Evolutionary conservation across 2,888 invertebrate species (phyloP), one percentile per base, ranked within the genome.

Genomic region (Drosophila histrio): DNA sequence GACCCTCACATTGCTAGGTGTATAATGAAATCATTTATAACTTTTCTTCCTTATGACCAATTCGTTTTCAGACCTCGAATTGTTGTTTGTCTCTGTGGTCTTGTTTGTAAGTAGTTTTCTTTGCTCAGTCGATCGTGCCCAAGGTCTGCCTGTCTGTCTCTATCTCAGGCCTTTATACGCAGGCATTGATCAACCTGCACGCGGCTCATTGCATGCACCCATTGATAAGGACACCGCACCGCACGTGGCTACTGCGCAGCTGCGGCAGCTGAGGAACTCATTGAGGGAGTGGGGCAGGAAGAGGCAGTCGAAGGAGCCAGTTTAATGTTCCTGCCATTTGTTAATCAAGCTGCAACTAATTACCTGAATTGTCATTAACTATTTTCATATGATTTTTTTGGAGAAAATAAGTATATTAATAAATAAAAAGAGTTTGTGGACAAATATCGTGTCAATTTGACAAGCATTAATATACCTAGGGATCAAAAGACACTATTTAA

Each of bases 1-100:
- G 77, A 76, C 79, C 79, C 85, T 82, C 59, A 61, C 49, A 39
- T 61, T 65, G 39, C 61, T 49, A 17, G 17, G 0, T 17, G 38
- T 9, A 78, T 83, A 83, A 87, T 84, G 81, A 84, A 83, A 83
- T 83, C 83, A 86, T 83, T 84, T 83, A 77, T 84, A 83, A 87
- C 72, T 84, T 84, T 77, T 63, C 77, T 65, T 86, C 47, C 54
- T 44, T 49, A 32, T 58, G 36, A 44, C 54, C 60, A 54, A 32
- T 76, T 75, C 49, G 53, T 49, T 47, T 32, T 21, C n/a, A 13
- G 19, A n/a, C 0, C 19, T 41, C 41, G 6, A n/a, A n/a, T 22
- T 41, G n/a, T 46, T 19, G 21, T 19, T 39, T 21, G 17, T n/a
- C 8, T 15, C 32, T 47, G 32, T 32, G 21, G 21, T 53, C 30